A percentile compares a stretch with the other conserved stretches of the same genome.
phyloP scores from a whole-genome alignment of 1,140 invertebrate species.

The Aphelinus atriplicis region DNA sequence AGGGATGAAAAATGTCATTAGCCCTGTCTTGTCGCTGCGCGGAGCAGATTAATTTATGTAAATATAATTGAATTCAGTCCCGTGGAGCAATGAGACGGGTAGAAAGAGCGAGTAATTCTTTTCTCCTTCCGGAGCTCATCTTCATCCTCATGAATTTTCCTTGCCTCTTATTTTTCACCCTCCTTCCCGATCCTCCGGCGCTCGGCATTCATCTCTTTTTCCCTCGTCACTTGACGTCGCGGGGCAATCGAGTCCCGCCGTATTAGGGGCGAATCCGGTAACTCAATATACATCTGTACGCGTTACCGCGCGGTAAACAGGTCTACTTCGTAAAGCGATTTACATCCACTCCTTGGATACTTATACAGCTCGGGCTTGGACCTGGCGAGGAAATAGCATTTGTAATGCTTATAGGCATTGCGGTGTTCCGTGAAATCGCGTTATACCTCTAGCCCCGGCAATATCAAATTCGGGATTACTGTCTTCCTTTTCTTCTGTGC shows the following conservation, averaged over 20 bases:
- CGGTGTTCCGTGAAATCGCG: constrained; percentile 27
- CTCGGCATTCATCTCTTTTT: constrained; percentile 21
- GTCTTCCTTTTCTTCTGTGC: background rate
- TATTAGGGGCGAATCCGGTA: constrained; percentile 23
- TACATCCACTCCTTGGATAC: background rate
- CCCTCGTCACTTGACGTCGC: background rate
- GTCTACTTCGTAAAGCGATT: constrained; percentile 33
- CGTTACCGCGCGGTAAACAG: constrained; percentile 27
- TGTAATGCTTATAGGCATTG: constrained; percentile 35
- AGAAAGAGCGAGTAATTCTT: constrained; percentile 15
- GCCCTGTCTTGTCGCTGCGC: too few species aligned
- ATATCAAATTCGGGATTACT: constrained; percentile 29
- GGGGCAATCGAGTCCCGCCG: too few species aligned
- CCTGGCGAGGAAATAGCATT: constrained; percentile 30
- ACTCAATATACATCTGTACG: constrained; percentile 22
- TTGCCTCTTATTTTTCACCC: constrained; percentile 38
- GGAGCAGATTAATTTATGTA: too few species aligned
- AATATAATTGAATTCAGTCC: too few species aligned
- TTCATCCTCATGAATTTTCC: constrained; percentile 47
- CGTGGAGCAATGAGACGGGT: too few species aligned
- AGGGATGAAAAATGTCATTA: too few species aligned
- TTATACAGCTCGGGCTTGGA: background rate
- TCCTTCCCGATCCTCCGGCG: constrained; percentile 25
- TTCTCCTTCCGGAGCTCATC: constrained; percentile 38
- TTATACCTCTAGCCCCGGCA: constrained; percentile 14